Evolutionary conservation across 2,113 vertebrate genomes (phyloP).

Genomic region (Silurus glanis): DNA sequence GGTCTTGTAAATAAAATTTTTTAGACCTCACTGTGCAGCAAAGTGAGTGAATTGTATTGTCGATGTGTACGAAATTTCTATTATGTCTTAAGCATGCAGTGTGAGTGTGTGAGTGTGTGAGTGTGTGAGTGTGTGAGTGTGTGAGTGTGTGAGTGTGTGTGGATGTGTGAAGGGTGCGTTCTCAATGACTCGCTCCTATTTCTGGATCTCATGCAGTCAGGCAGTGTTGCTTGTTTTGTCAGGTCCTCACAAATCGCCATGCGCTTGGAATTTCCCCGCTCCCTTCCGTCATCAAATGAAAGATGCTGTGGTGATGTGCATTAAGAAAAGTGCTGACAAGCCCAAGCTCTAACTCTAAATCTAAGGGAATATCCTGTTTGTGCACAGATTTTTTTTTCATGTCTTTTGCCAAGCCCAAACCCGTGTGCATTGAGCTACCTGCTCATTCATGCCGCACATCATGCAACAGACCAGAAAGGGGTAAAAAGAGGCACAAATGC

Average conservation of each 20-base stretch:
- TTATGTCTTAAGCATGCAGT: neutral
- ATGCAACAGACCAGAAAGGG: neutral
- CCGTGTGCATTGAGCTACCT: neutral
- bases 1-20: neutral
- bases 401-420: neutral
- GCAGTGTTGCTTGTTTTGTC: slow-evolving; percentile 52
- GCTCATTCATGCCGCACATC: neutral
- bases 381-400: neutral
- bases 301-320: slow-evolving; percentile 53
- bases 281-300: slow-evolving; percentile 58
- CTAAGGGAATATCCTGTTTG: neutral
- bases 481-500: slow-evolving; percentile 5
- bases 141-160: no score
- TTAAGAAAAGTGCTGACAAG: slow-evolving; percentile 66
- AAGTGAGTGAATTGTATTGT: neutral
- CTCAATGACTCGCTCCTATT: slow-evolving; percentile 31
- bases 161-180: neutral
- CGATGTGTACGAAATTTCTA: neutral
- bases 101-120: neutral
- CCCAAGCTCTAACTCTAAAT: slow-evolving; percentile 54
- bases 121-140: no score
- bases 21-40: neutral
- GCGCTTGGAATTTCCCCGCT: slow-evolving; percentile 62
- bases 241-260: slow-evolving; percentile 49
- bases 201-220: slow-evolving; percentile 39